Percentiles rank a stretch among this genome's conserved stretches.
These are phyloP conservation scores for Nemoura dubitans DNA, from an alignment of 2,888 invertebrate species.

Conservation along the genomic window DNA sequence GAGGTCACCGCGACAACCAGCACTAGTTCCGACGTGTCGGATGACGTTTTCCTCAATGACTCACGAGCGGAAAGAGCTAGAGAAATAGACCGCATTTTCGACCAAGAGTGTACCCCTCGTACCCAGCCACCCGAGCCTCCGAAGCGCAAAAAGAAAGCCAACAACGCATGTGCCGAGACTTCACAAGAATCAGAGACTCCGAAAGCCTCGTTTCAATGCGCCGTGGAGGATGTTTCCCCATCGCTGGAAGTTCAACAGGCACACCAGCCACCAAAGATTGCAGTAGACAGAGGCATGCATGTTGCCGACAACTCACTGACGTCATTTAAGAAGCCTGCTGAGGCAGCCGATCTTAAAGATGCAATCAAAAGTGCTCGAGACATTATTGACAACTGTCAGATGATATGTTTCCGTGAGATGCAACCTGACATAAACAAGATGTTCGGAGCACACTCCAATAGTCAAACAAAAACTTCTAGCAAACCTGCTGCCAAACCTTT, in stretches of 20 bases:
- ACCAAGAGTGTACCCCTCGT: conserved; percentile 37
- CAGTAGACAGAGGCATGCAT: background rate
- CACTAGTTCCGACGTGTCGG: conserved; percentile 45
- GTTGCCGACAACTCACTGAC: background rate
- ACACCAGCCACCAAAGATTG: background rate
- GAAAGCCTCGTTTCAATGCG: background rate
- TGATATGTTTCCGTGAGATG: background rate
- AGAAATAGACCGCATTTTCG: conserved; percentile 49
- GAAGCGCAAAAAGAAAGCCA: conserved; percentile 46
- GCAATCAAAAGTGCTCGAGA: background rate
- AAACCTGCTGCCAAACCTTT: background rate
- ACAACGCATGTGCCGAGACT: background rate
- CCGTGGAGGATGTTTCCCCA: background rate
- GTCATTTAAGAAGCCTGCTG: background rate
- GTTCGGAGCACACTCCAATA: background rate
- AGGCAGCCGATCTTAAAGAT: background rate
- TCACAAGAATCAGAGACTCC: background rate
- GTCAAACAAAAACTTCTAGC: background rate
- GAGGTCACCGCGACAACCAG: background rate
- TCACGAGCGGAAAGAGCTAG: background rate
- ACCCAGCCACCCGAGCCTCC: conserved; percentile 47
- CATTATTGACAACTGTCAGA: background rate
- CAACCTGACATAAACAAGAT: background rate
- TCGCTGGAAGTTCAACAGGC: background rate
- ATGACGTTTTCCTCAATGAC: conserved; percentile 41